These are phyloP conservation scores for Eulemur mongoz DNA, from an alignment of 2,797 vertebrate genomes.

Conservation along the genomic window DNA sequence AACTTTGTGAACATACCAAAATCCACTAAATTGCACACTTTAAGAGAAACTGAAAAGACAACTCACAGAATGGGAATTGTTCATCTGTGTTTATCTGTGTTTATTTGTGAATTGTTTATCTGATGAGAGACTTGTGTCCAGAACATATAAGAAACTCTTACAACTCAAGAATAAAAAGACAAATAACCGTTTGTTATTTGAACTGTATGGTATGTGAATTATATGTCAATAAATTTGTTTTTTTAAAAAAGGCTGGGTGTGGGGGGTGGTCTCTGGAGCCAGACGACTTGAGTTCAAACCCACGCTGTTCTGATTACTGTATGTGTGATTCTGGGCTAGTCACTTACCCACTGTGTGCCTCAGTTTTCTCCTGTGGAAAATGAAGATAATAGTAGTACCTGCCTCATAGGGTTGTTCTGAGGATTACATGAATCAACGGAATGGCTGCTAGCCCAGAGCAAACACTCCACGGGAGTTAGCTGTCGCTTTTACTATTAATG, in stretches of 20 bases:
- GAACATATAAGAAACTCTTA: not conserved
- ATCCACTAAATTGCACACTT: not conserved
- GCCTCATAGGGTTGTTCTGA: not conserved
- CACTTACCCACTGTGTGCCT: not conserved
- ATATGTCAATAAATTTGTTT: not conserved
- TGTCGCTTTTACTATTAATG: not conserved
- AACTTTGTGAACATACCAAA: not conserved
- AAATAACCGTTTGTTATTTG: not conserved
- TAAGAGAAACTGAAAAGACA: not conserved
- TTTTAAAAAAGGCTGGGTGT: not conserved
- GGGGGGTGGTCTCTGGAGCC: not conserved
- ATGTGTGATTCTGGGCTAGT: not conserved
- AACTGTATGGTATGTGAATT: not conserved
- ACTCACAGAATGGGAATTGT: not conserved
- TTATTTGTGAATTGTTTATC: not conserved
- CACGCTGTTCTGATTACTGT: not conserved
- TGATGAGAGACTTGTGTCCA: not conserved
- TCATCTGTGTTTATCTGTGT: too few relatives aligned
- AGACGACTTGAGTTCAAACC: not conserved
- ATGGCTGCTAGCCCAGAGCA: not conserved
- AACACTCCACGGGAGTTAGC: not conserved
- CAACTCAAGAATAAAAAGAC: not conserved
- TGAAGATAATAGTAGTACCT: not conserved
- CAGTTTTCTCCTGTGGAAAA: not conserved
- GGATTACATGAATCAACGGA: not conserved